A percentile compares a stretch with the other conserved stretches of the same genome.
These are phyloP conservation scores for Heterochromis multidens DNA, from an alignment of 2,113 vertebrate species.

Conservation along the genomic window DNA sequence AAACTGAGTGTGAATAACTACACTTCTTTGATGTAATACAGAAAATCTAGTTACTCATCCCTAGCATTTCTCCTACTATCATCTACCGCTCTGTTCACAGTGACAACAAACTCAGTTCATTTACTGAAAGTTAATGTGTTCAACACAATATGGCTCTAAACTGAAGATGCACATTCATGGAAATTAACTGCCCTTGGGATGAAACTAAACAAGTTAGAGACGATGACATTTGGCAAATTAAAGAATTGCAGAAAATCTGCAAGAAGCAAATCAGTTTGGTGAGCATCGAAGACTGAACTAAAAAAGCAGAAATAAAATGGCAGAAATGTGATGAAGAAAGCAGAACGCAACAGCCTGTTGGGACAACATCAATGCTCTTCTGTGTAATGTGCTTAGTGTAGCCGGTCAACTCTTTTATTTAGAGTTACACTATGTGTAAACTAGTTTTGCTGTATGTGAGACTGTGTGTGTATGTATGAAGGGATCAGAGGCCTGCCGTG, in stretches of 20 bases:
- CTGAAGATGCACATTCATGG: background rate
- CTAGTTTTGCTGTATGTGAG: background rate
- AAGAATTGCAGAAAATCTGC: constrained; percentile 63
- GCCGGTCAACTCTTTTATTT: constrained; percentile 46
- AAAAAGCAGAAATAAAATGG: background rate
- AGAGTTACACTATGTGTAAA: constrained; percentile 46
- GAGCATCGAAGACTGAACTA: background rate
- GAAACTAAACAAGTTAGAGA: constrained; percentile 12
- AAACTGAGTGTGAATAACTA: background rate
- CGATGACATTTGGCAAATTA: constrained; percentile 34
- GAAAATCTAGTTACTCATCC: background rate
- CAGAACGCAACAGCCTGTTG: constrained; percentile 5
- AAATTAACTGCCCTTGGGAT: background rate
- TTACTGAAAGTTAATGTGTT: background rate
- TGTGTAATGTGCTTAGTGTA: background rate
- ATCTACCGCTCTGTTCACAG: constrained; percentile 15
- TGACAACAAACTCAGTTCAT: constrained; percentile 58
- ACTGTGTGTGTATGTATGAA: background rate
- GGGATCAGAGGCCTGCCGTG: constrained; percentile 77
- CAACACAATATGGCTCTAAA: constrained; percentile 4
- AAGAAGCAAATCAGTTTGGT: constrained; percentile 33
- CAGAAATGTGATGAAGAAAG: background rate
- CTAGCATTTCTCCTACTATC: background rate
- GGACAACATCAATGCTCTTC: background rate
- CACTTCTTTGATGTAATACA: background rate